Base-by-base conservation (phyloP, 2,113 vertebrate genomes). In the Arothron firmamentum region DNA sequence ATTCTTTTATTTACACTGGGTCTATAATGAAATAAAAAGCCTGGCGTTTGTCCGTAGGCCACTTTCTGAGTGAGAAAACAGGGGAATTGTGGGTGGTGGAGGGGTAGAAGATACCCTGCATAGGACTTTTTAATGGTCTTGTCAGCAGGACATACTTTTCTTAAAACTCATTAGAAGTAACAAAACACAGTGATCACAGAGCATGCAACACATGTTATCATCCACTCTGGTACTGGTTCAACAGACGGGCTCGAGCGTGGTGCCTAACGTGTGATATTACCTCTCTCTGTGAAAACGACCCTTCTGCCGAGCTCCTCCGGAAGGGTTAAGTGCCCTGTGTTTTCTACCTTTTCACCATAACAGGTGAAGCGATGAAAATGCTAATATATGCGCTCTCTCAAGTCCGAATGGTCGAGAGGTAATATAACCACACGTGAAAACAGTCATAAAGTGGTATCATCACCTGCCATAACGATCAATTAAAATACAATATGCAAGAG, bases 1-100 rank as follows among this genome's bases (percentile, higher is more conserved):
- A 88, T 92, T 92, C 79, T 92, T 92, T 92, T 90, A 92, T 94
- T 95, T 91, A 89, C 86, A 81, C 85, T 72, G 85, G 80, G 60
- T 68, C 79, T 84, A 49, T 92, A 92, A 92, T 94, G 87, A 93
- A 94, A 93, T 90, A 88, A 87, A 89, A 90, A 90, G 84, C 79
- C 85, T 80, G 83, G 87, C 86, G 83, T 85, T 83, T 2, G 18
- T 85, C 75, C 93, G 87, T 88, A 89, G 88, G 89, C 81, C 91
- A 90, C 93, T 94, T 92, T 92, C 87, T 72, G 80, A 88, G 43
- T 62, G 56, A 77, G 80, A 86, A 81, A 80, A 64, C 38, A 34
- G 62, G 66, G 57, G 31, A 58, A 51, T 41, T 69, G 72, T 89
- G 85, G 52, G 42, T 74, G 64, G 68, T 79, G 41, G 31, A 23